A percentile compares a stretch with the other conserved stretches of the same genome.
Evolutionary conservation across 2,888 invertebrate species (phyloP).

Genomic region (Thera obeliscata): DNA sequence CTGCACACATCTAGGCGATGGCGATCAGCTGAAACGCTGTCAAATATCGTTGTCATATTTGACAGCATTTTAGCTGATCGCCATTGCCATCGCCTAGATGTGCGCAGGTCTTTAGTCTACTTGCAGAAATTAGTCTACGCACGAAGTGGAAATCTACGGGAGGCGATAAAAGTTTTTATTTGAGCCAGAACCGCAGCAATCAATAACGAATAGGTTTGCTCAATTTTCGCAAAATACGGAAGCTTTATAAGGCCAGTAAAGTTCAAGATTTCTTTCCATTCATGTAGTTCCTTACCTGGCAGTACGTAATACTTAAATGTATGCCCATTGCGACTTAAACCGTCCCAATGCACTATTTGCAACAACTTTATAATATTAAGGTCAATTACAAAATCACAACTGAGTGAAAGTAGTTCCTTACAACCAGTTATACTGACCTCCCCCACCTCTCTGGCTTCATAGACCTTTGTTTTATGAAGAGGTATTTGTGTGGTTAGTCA

Average conservation of each 20-base stretch:
- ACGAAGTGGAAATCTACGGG: no score
- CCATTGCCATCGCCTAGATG: no score
- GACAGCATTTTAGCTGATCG: no score
- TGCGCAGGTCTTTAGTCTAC: no score
- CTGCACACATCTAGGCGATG: no score
- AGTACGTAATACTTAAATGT: constrained; percentile 35
- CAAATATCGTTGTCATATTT: no score
- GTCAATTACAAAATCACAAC: constrained; percentile 65
- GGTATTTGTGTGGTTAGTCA: constrained; percentile 16
- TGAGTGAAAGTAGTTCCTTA: constrained; percentile 66
- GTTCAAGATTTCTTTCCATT: constrained; percentile 6
- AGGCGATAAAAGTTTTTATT: no score
- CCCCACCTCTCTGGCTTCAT: constrained; percentile 29
- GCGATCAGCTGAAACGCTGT: no score
- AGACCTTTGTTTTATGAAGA: constrained; percentile 1
- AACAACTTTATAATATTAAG: constrained; percentile 59
- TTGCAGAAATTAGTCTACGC: no score
- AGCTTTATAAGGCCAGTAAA: not conserved
- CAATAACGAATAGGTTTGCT: no score
- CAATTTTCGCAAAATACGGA: not conserved
- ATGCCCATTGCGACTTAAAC: constrained; percentile 50
- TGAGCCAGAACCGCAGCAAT: no score
- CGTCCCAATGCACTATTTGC: constrained; percentile 54
- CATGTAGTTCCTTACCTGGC: constrained; percentile 31
- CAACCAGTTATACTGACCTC: constrained; percentile 46